Percentiles rank a stretch among this genome's conserved stretches.
Evolutionary conservation across 2,113 vertebrate genomes (phyloP).

Genomic region (Noturus placidus): DNA sequence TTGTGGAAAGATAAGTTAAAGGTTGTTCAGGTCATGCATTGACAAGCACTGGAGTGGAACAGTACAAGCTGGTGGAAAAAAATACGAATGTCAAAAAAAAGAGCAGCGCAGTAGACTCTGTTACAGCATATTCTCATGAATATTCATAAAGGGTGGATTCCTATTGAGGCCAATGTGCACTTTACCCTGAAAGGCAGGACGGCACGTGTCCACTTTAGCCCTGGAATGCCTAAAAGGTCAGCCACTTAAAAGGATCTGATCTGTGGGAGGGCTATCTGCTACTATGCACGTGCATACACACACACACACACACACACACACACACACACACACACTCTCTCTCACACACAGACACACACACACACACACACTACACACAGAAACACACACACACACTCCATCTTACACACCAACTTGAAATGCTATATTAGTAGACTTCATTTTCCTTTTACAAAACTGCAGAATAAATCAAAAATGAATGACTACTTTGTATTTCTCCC

Average conservation of each 20-base stretch:
- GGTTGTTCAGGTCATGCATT: constrained; percentile 56
- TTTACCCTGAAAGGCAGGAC: constrained; percentile 56
- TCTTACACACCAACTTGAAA: background rate
- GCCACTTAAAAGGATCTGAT: constrained; percentile 44
- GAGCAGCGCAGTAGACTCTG: background rate
- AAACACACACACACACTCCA: constrained; percentile 7
- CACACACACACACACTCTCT: background rate
- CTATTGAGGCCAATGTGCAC: constrained; percentile 38
- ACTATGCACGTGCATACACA: background rate
- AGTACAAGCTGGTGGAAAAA: constrained; percentile 13
- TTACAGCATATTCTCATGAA: constrained; percentile 58
- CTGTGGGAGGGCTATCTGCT: constrained; percentile 57
- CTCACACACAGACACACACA: constrained; percentile 6
- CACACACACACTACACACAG: no score
- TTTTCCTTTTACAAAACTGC: background rate
- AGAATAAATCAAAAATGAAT: constrained; percentile 3
- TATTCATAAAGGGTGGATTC: constrained; percentile 60
- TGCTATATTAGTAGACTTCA: background rate
- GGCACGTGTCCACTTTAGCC: constrained; percentile 26
- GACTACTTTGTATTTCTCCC: background rate
- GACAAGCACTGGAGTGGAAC: constrained; percentile 45
- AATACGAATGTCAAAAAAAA: constrained; percentile 25
- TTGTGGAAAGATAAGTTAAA: constrained; percentile 61
- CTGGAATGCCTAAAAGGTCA: constrained; percentile 57
- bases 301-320: constrained; percentile 27